These are phyloP conservation scores for Platycnemis pennipes DNA, from an alignment of 2,888 invertebrate genomes.

Conservation along the genomic window DNA sequence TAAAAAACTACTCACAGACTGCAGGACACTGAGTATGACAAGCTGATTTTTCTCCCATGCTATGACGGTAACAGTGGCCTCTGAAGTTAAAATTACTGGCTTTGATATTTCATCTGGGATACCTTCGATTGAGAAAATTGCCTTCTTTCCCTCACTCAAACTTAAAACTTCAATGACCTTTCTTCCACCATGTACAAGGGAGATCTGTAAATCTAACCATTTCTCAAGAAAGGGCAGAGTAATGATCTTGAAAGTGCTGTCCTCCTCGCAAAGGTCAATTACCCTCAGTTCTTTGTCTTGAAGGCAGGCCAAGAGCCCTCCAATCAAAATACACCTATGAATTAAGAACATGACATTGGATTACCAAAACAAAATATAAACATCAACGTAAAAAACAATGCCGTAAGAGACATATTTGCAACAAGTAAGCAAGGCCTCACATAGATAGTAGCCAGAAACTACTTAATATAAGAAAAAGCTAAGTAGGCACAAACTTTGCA, in stretches of 20 bases:
- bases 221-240: constrained; percentile 1
- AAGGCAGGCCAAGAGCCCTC: constrained; percentile 85
- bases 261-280: constrained; percentile 34
- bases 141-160: constrained; percentile 24
- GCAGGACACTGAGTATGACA: constrained; percentile 1
- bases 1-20: not conserved
- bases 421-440: no score
- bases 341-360: constrained; percentile 56
- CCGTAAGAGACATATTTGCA: no score
- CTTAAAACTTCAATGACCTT: constrained; percentile 12
- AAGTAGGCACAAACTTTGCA: no score
- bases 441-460: no score
- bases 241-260: constrained; percentile 6
- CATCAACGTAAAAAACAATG: not conserved
- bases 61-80: not conserved
- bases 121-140: constrained; percentile 29
- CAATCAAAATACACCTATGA: constrained; percentile 83
- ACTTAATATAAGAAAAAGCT: no score
- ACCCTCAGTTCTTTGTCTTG: constrained; percentile 28
- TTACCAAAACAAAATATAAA: constrained; percentile 66
- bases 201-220: constrained; percentile 15
- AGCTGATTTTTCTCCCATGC: constrained; percentile 45
- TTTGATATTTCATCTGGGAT: not conserved
- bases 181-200: not conserved
- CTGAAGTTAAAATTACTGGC: constrained; percentile 4